Percentiles rank a stretch among this genome's conserved stretches.
These are phyloP conservation scores for Chaenogobius annularis DNA, from an alignment of 2,113 vertebrate genomes.

Conservation along the genomic window DNA sequence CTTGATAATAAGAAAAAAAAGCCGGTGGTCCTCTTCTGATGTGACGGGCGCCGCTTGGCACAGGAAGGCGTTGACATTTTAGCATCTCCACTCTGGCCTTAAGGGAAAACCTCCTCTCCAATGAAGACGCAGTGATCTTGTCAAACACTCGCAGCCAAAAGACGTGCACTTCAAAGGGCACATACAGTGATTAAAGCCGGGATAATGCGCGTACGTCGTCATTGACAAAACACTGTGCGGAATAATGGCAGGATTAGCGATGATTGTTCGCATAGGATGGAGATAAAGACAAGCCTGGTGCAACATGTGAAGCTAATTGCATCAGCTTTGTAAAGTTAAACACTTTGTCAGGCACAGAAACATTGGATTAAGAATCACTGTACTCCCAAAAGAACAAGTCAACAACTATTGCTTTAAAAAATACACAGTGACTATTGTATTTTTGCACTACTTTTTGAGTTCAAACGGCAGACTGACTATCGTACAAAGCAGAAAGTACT, in stretches of 20 bases:
- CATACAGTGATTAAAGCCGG: conserved; percentile 35
- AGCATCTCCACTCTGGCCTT: conserved; percentile 15
- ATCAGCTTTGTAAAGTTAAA: conserved; percentile 44
- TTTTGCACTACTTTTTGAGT: not conserved
- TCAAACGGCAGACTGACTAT: not conserved
- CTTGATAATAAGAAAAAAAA: conserved; percentile 22
- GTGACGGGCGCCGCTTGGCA: conserved; percentile 18
- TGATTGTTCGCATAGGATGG: conserved; percentile 26
- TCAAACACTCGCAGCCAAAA: conserved; percentile 36
- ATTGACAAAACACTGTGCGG: conserved; percentile 27
- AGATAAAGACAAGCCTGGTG: conserved; percentile 1
- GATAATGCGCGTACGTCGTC: conserved; percentile 11
- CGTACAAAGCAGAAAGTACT: not conserved
- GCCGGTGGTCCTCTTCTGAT: conserved; percentile 37
- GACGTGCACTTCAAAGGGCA: conserved; percentile 39
- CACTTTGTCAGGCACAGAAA: conserved; percentile 29
- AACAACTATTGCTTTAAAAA: conserved; percentile 10
- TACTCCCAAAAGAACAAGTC: conserved; percentile 2
- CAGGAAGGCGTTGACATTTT: conserved; percentile 35
- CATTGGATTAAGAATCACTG: conserved; percentile 33
- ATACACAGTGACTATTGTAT: not conserved
- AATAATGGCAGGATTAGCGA: conserved; percentile 30
- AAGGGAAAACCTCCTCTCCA: conserved; percentile 16
- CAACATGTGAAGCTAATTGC: conserved; percentile 36
- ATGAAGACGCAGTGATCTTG: conserved; percentile 36